These are phyloP conservation scores for Apodemus agrarius DNA, from an alignment of 2,797 vertebrate genomes.

Conservation along the genomic window DNA sequence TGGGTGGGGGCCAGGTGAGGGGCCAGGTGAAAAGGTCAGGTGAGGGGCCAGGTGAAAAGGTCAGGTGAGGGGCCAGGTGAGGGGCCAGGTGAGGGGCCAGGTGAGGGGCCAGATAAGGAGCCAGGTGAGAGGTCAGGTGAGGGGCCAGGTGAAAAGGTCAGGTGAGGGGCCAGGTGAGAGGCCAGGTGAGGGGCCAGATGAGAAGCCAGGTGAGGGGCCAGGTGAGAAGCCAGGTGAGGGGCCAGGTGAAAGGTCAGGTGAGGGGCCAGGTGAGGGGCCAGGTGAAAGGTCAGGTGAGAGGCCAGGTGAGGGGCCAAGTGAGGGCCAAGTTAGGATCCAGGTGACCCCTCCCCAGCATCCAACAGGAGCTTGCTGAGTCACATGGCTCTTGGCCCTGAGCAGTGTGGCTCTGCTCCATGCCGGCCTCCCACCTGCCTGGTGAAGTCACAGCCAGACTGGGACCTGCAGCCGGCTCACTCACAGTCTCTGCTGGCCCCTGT, in stretches of 20 bases:
- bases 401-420: neutral
- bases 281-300: neutral
- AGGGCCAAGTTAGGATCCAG: neutral
- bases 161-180: too few species aligned
- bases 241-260: neutral
- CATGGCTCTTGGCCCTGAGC: neutral
- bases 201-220: neutral
- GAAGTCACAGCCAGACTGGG: neutral
- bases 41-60: too few species aligned
- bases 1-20: neutral
- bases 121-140: neutral
- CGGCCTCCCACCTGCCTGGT: neutral
- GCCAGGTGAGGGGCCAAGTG: neutral
- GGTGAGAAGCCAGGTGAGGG: neutral
- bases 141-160: neutral
- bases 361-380: neutral
- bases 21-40: neutral
- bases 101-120: neutral
- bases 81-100: neutral
- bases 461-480: neutral
- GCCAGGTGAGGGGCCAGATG: neutral
- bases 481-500: constrained; percentile 14
- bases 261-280: neutral
- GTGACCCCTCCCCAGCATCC: neutral
- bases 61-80: neutral